Evolutionary conservation across 2,888 invertebrate species (phyloP), one percentile per base, ranked within the genome.

Genomic region (Tetranychus piercei): DNA sequence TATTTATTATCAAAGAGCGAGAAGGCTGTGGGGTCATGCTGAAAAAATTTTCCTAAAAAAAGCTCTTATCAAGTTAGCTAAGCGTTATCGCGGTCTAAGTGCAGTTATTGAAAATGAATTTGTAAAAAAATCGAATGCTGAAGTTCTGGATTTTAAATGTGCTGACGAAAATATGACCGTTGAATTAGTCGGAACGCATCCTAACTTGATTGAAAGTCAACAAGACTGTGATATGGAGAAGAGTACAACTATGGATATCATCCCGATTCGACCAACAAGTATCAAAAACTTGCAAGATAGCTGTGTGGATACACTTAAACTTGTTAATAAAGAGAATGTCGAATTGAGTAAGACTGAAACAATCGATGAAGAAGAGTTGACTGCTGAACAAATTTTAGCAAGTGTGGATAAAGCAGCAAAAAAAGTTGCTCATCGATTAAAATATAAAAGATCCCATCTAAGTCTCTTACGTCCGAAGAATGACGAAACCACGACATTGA

Each of bases 1-100:
- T 0, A 91, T 99, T 71, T 97, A 96, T 83, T 93, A 90, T 83
- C 94, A 94, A 83, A 91, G 93, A 0, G 94, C 94, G 0, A 90
- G 91, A 79, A 88, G 92, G 70, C 84, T 99, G 18, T 85, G 94
- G 0, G 91, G 92, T 80, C 73, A 74, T 76, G 87, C 89, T 0
- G 94, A 94, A 75, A 93, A 92, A 81, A 88, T 92, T 80, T 87
- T 95, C 22, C 73, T 55, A 1, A 72, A 74, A 23, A 74, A 74
- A 34, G 20, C 74, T 4, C 15, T 77, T 22, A 6, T 75, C n/a
- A 72, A 76, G 23, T 67, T 75, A 7, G 43, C 71, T 8, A 71
- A 70, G 64, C 22, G 15, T 8, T 76, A 74, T 76, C 70, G 67
- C 8, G 73, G 67, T 34, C 34, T 34, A 34, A 34, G 0, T 4